Percentiles rank a stretch among this genome's conserved stretches.
Conservation (phyloP, 2,888 invertebrate species). For the Drosophila meridiana region DNA sequence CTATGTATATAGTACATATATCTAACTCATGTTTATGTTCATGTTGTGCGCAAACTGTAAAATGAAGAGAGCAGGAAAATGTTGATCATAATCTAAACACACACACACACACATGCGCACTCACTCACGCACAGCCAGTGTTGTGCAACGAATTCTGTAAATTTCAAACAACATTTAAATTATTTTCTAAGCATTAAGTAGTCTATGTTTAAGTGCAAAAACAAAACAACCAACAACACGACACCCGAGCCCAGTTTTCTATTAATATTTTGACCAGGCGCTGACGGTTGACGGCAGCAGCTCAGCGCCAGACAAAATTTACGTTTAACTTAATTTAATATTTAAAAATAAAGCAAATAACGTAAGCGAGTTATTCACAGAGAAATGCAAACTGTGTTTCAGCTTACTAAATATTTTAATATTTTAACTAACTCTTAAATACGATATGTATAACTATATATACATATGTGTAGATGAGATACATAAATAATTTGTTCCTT, state of each 20-base stretch:
- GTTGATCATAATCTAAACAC: constrained; percentile 46
- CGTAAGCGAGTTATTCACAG: constrained; percentile 33
- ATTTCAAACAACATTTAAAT: constrained; percentile 48
- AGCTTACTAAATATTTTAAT: constrained; percentile 33
- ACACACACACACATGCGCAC: constrained; percentile 18
- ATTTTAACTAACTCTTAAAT: constrained; percentile 23
- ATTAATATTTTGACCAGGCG: constrained; percentile 40
- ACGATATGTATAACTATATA: constrained; percentile 38
- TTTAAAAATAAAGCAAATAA: constrained; percentile 2
- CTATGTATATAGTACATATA: constrained; percentile 36
- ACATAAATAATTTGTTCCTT: constrained; percentile 69
- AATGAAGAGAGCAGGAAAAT: constrained; percentile 39
- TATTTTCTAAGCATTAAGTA: constrained; percentile 59
- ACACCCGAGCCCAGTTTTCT: constrained; percentile 75
- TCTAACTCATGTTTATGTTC: constrained; percentile 38
- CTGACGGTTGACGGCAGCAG: neutral
- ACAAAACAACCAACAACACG: constrained; percentile 37
- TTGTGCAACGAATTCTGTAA: constrained; percentile 52
- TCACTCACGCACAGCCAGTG: constrained; percentile 32
- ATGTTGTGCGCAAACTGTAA: constrained; percentile 61
- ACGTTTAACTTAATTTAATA: constrained; percentile 62
- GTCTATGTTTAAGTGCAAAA: constrained; percentile 44
- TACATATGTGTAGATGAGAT: constrained; percentile 21
- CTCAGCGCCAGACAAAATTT: constrained; percentile 34
- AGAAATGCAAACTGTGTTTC: constrained; percentile 33